Evolutionary conservation across 2,797 vertebrate species (phyloP), one percentile per base, ranked within the genome.

Genomic region (Echeneis naucrates): DNA sequence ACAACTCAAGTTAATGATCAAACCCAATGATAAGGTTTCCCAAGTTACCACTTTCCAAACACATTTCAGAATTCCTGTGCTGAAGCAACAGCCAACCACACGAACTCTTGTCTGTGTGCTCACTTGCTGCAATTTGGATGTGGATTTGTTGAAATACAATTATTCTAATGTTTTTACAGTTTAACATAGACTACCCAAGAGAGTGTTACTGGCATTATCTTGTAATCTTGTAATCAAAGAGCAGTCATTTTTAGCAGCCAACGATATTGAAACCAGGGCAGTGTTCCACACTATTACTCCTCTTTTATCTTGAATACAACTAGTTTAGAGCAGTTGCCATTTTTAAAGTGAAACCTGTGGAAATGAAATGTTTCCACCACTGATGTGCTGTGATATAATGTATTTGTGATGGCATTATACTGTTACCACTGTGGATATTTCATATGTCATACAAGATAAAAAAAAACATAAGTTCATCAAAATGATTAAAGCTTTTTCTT

Each of bases 1-100:
- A 88, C 81, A 82, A 59, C 21, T 76, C 14, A 40, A 68, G 92
- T 94, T 94, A 94, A 94, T 94, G 68, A 90, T 93, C 86, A 93
- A 90, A 83, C 92, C 78, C 37, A 77, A 52, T 57, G 32, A 66
- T 63, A 82, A 81, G 68, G 88, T 90, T 90, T 79, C 88, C 87
- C 80, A 61, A 85, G 89, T 75, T 78, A 91, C 86, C 75, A 50
- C 14, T 55, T 68, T 80, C 40, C 84, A 84, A 88, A 91, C 72
- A 72, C 48, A 68, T 75, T 47, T 82, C 48, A 73, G 48, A 82
- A 71, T 59, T 57, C 27, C 10, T 33, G 47, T 33, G 64, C 72
- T 82, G 84, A 62, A 81, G 80, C 68, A 83, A 82, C 63, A 67
- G 55, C 48, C 8, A 13, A 47, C 40, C 35, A 54, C 24, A 30